These are phyloP conservation scores for Conus betulinus DNA, from an alignment of 1,140 invertebrate genomes.

Conservation along the genomic window DNA sequence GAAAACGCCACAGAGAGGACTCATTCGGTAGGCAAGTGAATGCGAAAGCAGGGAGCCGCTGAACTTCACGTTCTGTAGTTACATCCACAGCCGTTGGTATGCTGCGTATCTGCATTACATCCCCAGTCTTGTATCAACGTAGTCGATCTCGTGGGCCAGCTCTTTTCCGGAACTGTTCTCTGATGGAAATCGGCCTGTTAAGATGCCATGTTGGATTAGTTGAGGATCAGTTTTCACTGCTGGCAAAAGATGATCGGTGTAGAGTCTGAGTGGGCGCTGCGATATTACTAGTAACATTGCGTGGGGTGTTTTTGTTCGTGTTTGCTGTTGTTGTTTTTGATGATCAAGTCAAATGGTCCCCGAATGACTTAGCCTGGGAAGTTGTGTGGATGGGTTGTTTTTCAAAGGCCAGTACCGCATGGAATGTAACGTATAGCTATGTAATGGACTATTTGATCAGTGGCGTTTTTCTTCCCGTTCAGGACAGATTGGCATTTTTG, in stretches of 20 bases:
- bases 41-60: no score
- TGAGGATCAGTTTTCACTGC: not conserved
- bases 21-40: no score
- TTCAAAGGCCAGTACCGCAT: conserved; percentile 6
- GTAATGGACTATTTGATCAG: not conserved
- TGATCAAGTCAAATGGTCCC: not conserved
- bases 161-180: no score
- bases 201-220: no score
- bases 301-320: no score
- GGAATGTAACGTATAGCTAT: not conserved
- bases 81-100: no score
- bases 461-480: not conserved
- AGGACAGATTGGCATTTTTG: not conserved
- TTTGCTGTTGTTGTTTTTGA: not conserved
- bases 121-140: no score
- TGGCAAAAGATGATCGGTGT: not conserved
- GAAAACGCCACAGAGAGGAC: no score
- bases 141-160: no score
- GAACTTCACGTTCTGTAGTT: no score
- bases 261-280: not conserved
- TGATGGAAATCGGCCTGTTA: no score
- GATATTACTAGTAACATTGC: not conserved
- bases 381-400: not conserved
- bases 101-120: no score
- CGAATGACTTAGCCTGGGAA: not conserved